A percentile compares a stretch with the other conserved stretches of the same genome.
These are phyloP conservation scores for Sitta europaea DNA, from an alignment of 2,113 vertebrate genomes.

Conservation along the genomic window DNA sequence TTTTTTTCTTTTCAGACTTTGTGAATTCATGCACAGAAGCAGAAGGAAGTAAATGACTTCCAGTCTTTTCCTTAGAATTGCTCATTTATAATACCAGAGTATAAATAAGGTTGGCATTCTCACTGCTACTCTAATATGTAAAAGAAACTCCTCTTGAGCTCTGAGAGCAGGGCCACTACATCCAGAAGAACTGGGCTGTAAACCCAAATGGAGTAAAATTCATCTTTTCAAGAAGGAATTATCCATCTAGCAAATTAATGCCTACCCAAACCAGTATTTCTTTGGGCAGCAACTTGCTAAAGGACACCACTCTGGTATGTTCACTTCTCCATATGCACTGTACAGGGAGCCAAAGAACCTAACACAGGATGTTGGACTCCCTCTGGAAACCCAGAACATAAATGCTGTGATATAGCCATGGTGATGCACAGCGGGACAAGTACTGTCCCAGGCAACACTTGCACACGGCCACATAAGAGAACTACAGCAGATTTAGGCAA, in stretches of 20 bases:
- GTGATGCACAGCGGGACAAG: accelerated
- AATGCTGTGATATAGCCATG: background rate
- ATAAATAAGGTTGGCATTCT: background rate
- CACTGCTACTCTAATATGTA: background rate
- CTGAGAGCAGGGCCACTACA: background rate
- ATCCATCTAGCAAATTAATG: background rate
- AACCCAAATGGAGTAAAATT: background rate
- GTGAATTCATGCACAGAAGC: background rate
- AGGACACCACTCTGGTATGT: background rate
- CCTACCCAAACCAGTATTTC: background rate
- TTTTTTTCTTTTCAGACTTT: background rate
- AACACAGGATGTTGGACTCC: background rate
- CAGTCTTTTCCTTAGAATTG: background rate
- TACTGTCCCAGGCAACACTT: background rate
- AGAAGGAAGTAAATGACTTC: background rate
- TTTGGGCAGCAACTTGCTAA: background rate
- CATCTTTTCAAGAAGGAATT: background rate
- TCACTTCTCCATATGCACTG: background rate
- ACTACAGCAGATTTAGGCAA: background rate
- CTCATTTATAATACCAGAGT: background rate
- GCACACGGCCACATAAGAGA: background rate
- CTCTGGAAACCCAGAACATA: background rate
- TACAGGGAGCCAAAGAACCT: background rate
- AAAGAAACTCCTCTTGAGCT: background rate
- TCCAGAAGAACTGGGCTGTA: background rate